phyloP scores from a whole-genome alignment of 1,140 invertebrate species.

The Drosophila baimaii region DNA sequence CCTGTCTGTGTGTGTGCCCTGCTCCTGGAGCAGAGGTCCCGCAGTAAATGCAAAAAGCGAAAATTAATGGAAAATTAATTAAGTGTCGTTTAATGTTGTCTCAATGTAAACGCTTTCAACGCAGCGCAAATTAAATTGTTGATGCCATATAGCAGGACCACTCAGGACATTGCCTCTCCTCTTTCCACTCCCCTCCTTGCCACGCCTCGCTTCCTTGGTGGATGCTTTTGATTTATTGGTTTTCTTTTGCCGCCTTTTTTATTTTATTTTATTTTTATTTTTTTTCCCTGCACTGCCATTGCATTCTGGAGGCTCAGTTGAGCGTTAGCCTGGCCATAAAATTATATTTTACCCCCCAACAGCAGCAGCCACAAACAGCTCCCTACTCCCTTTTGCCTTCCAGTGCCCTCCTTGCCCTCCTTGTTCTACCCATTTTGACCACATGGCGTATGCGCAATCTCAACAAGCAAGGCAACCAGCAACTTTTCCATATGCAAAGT shows the following conservation, averaged over 20 bases:
- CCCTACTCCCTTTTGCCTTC: background rate
- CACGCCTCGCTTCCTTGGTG: constrained; percentile 13
- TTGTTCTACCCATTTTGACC: constrained; percentile 5
- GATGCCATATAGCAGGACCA: constrained; percentile 28
- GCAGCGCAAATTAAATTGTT: constrained; percentile 79
- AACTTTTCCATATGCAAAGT: constrained; percentile 60
- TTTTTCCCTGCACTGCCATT: constrained; percentile 6
- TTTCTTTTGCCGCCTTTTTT: constrained; percentile 35
- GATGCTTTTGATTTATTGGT: constrained; percentile 76
- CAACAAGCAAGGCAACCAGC: constrained; percentile 19
- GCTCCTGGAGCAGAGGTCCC: constrained; percentile 9
- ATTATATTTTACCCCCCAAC: constrained; percentile 55
- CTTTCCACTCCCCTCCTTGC: background rate
- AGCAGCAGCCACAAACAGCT: background rate
- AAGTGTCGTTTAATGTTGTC: constrained; percentile 80
- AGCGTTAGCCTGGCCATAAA: constrained; percentile 67
- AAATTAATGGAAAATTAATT: constrained; percentile 82
- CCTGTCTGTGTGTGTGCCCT: background rate
- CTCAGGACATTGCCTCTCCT: background rate
- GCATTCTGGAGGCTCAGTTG: constrained; percentile 49
- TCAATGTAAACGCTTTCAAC: constrained; percentile 81
- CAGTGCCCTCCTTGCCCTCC: too few species aligned
- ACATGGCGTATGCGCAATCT: constrained; percentile 63
- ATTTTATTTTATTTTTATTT: constrained; percentile 4
- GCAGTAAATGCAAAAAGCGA: constrained; percentile 48